These are phyloP conservation scores for Cerceris ruficornis DNA, from an alignment of 2,888 invertebrate genomes.

Conservation along the genomic window DNA sequence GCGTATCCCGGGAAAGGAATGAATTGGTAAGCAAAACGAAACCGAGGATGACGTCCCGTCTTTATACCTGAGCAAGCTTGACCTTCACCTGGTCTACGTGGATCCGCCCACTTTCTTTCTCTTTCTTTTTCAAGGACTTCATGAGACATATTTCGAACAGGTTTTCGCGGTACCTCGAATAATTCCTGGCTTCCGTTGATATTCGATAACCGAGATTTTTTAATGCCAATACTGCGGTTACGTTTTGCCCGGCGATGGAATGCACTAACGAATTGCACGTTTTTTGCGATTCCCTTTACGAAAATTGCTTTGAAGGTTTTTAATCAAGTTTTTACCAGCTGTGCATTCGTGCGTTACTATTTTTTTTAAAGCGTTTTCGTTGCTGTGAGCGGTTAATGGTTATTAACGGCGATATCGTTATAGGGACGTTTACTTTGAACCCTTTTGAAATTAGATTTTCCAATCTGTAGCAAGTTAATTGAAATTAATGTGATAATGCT, in stretches of 20 bases:
- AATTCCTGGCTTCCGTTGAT: conserved; percentile 37
- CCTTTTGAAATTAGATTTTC: too few relatives aligned
- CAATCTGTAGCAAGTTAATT: too few relatives aligned
- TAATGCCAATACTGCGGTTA: conserved; percentile 17
- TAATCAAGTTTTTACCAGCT: too few relatives aligned
- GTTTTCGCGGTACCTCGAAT: conserved; percentile 20
- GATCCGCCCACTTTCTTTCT: conserved; percentile 31
- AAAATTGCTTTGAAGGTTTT: neutral
- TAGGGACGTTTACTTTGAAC: too few relatives aligned
- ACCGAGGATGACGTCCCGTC: conserved; percentile 30
- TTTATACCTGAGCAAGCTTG: conserved; percentile 46
- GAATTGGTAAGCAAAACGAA: conserved; percentile 23
- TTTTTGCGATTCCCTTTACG: neutral
- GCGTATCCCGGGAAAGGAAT: neutral
- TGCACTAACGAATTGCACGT: neutral
- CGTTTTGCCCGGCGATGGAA: conserved; percentile 11
- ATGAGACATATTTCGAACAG: conserved; percentile 20
- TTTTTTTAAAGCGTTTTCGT: too few relatives aligned
- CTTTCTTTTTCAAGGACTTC: conserved; percentile 26
- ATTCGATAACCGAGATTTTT: conserved; percentile 32
- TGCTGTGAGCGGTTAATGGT: too few relatives aligned
- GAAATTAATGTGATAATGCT: too few relatives aligned
- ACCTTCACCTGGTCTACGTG: conserved; percentile 55
- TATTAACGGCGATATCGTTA: too few relatives aligned
- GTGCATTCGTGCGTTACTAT: too few relatives aligned